Evolutionary conservation across 2,797 vertebrate genomes (phyloP).

Genomic region (Buceros bicornis): DNA sequence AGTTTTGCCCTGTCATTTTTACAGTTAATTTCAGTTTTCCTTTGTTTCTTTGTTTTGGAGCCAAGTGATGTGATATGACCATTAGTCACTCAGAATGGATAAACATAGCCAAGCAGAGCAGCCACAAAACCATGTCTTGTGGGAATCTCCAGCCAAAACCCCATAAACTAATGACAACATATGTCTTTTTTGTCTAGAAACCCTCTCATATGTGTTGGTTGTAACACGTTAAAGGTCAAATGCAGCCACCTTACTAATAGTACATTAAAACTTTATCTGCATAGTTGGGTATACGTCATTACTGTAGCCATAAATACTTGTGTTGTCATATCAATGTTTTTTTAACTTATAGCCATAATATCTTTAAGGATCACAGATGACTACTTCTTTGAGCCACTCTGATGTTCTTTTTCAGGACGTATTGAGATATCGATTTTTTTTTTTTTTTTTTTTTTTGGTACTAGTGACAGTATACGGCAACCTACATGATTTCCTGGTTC

Average conservation of each 20-base stretch:
- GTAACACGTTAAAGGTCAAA: background rate
- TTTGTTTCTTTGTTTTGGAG: background rate
- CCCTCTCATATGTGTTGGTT: fast-evolving
- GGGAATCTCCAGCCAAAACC: background rate
- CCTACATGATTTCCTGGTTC: background rate
- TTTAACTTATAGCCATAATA: background rate
- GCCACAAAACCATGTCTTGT: background rate
- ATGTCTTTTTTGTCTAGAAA: background rate
- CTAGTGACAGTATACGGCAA: background rate
- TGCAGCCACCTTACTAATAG: background rate
- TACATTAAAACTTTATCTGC: background rate
- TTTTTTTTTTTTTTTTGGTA: background rate
- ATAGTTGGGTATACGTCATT: background rate
- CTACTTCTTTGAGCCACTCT: background rate
- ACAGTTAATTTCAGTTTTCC: background rate
- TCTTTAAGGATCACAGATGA: background rate
- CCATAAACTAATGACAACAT: background rate
- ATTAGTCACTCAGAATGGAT: background rate
- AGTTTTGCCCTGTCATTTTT: background rate
- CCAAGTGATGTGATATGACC: background rate
- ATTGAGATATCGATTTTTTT: background rate
- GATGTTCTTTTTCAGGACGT: background rate
- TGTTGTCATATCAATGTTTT: background rate
- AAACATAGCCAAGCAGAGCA: background rate
- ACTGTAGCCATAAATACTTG: background rate